A percentile compares a stretch with the other conserved stretches of the same genome.
Evolutionary conservation across 2,797 vertebrate species (phyloP).

Genomic region (Chelon auratus): DNA sequence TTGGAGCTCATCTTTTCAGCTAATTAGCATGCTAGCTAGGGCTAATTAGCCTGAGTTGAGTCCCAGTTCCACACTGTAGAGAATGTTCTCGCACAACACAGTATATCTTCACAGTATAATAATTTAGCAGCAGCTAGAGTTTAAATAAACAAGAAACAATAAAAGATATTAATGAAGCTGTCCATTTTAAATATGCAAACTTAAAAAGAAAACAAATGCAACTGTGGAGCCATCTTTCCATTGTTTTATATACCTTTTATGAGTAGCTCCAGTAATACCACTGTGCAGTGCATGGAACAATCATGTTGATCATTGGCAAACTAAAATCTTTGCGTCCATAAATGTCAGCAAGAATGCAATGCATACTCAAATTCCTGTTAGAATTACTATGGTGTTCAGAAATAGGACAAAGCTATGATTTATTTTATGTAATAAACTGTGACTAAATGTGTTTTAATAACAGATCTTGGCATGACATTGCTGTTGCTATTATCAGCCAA

Average conservation of each 20-base stretch:
- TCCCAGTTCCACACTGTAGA: slow-evolving; percentile 7
- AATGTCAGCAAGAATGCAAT: too few species aligned
- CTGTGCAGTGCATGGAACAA: too few species aligned
- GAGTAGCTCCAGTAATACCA: too few species aligned
- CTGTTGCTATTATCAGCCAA: too few species aligned
- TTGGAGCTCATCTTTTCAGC: slow-evolving; percentile 28
- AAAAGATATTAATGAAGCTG: not conserved
- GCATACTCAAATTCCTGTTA: not conserved
- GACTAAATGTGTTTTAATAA: too few species aligned
- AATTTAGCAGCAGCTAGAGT: not conserved
- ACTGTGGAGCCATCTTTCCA: too few species aligned
- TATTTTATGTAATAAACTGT: too few species aligned
- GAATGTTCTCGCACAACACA: not conserved
- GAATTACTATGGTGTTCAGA: not conserved
- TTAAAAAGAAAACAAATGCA: not conserved
- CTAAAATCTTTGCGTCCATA: too few species aligned
- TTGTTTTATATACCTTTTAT: too few species aligned
- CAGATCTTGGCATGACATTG: too few species aligned
- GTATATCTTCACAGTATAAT: not conserved
- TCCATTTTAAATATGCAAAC: not conserved
- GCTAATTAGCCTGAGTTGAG: slow-evolving; percentile 28
- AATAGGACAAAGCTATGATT: not conserved
- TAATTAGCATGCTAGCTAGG: slow-evolving; percentile 43
- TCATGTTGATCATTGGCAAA: too few species aligned
- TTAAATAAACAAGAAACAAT: not conserved